These are phyloP conservation scores for Sclerodermus sp. DNA, from an alignment of 2,888 invertebrate genomes.

Conservation along the genomic window DNA sequence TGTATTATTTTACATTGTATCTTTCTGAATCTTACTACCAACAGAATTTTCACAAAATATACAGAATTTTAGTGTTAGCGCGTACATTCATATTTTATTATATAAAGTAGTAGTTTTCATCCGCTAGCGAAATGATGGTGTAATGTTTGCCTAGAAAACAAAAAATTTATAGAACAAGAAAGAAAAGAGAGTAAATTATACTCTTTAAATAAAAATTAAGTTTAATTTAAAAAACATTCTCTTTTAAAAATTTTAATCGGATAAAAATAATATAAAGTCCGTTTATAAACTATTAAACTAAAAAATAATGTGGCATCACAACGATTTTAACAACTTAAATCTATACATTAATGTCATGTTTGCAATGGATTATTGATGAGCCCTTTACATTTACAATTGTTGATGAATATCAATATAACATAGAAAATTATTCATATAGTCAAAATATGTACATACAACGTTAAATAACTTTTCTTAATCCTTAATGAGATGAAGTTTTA, in stretches of 20 bases:
- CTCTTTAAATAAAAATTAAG: conserved; percentile 6
- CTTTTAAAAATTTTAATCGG: conserved; percentile 35
- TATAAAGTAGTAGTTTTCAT: too few relatives aligned
- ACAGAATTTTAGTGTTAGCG: conserved; percentile 8
- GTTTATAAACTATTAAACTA: conserved; percentile 26
- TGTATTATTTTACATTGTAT: conserved; percentile 6
- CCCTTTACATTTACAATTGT: conserved; percentile 37
- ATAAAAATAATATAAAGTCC: conserved; percentile 40
- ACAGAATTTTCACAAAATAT: conserved; percentile 22
- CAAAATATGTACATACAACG: conserved; percentile 42
- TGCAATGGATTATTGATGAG: conserved; percentile 22
- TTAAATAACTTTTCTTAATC: conserved; percentile 29
- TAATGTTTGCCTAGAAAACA: too few relatives aligned
- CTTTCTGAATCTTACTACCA: conserved; percentile 15
- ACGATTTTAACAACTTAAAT: conserved; percentile 37
- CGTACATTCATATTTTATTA: conserved; percentile 4
- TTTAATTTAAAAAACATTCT: conserved; percentile 12
- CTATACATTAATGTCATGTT: conserved; percentile 27
- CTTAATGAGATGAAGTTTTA: conserved; percentile 7
- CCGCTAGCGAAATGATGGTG: too few relatives aligned
- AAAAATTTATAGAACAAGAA: neutral
- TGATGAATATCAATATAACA: conserved; percentile 34
- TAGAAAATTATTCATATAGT: conserved; percentile 40
- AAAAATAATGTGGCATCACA: conserved; percentile 45
- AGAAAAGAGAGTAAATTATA: neutral